These are phyloP conservation scores for Aphaenogaster floridana DNA, from an alignment of 1,140 invertebrate genomes.

Conservation along the genomic window DNA sequence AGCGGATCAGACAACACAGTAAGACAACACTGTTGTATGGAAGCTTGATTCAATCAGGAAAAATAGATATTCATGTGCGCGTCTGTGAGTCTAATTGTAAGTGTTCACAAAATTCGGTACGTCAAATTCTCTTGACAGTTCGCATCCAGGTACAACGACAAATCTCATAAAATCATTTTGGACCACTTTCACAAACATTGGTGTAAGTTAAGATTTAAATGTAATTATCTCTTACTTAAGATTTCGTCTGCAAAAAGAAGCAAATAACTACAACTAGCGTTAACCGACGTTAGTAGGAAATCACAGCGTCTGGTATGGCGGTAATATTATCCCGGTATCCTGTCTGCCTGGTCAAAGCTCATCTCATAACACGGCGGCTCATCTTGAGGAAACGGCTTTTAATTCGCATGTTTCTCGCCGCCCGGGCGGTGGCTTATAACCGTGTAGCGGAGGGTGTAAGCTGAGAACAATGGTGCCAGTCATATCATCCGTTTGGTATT, in stretches of 20 bases:
- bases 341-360: slow-evolving; percentile 39
- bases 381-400: slow-evolving; percentile 67
- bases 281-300: slow-evolving; percentile 2
- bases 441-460: slow-evolving; percentile 74
- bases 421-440: slow-evolving; percentile 76
- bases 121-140: background rate
- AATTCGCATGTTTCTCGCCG: slow-evolving; percentile 75
- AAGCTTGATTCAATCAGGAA: background rate
- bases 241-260: background rate
- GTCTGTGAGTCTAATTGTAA: background rate
- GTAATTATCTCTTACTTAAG: background rate
- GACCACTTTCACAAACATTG: background rate
- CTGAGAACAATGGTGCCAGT: slow-evolving; percentile 79
- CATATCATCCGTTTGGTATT: slow-evolving; percentile 60
- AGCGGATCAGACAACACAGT: background rate
- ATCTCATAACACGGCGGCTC: slow-evolving; percentile 17
- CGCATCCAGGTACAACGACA: background rate
- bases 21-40: background rate
- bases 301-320: background rate
- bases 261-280: background rate
- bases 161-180: background rate
- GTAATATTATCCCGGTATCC: slow-evolving; percentile 34
- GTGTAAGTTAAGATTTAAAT: background rate
- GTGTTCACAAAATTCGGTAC: background rate
- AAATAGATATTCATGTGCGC: background rate